phyloP scores from a whole-genome alignment of 2,797 vertebrate genomes.

The Mionectes olivaceus region DNA sequence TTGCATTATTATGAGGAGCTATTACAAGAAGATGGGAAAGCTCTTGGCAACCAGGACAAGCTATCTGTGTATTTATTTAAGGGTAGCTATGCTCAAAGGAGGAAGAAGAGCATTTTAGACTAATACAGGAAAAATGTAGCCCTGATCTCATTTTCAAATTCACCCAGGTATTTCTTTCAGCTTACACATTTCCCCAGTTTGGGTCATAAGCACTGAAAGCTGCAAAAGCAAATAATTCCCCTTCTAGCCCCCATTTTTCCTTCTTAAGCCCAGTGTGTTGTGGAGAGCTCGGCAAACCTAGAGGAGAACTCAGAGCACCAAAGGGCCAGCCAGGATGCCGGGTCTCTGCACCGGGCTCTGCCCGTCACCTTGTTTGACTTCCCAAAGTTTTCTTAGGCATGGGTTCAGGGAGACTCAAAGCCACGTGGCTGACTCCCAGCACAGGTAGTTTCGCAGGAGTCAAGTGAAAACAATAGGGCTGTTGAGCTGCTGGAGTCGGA shows the following conservation, averaged over 20 bases:
- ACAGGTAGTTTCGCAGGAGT: slow-evolving; percentile 40
- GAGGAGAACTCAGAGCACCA: background rate
- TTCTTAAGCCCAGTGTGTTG: background rate
- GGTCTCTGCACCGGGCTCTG: background rate
- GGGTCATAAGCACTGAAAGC: background rate
- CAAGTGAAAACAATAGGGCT: slow-evolving; percentile 1
- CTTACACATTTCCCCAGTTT: background rate
- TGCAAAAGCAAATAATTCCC: background rate
- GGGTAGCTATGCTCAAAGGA: background rate
- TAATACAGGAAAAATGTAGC: background rate
- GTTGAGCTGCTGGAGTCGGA: background rate
- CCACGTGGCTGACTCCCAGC: slow-evolving; percentile 26
- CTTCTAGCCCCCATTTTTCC: background rate
- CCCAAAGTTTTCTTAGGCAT: slow-evolving; percentile 8
- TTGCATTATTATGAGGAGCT: slow-evolving; percentile 19
- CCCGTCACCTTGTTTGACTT: slow-evolving; percentile 20
- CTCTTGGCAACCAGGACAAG: background rate
- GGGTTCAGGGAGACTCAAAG: background rate
- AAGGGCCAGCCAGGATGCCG: background rate
- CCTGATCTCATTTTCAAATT: background rate
- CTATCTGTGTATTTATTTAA: background rate
- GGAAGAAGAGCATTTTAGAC: background rate
- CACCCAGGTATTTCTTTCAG: background rate
- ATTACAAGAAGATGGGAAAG: background rate
- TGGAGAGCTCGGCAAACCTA: background rate